Base-by-base conservation (phyloP, 2,888 invertebrate genomes). In the Nebria brevicollis region DNA sequence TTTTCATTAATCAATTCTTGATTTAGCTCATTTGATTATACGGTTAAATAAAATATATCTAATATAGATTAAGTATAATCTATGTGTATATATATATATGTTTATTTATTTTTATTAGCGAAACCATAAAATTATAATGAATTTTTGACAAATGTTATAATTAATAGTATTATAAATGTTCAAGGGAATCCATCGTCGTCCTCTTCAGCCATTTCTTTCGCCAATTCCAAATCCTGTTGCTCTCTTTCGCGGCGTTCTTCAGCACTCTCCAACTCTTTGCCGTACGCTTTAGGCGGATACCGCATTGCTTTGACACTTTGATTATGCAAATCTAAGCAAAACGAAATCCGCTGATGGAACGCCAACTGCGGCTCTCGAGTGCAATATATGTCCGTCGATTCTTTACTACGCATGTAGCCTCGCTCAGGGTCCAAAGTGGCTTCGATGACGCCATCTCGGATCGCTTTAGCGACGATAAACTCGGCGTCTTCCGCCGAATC, bases 191-290 rank as follows among this genome's bases (percentile, higher is more conserved):
- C 95, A 90, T 97, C 97, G 91, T 98, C 98, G 89, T 99, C 99
- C 88, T 99, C 99, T 88, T 99, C 99, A 7, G 98, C 98, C 95
- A 99, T 98, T 91, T 99, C 99, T 89, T 99, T 99, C n/a, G 99
- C 99, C 86, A 98, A 91, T 89, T 99, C 99, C 86, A 99, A 91
- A 90, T 99, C 99, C 89, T 99, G 98, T 87, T 98, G 98, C 89
- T 99, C 98, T 77, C 98, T 91, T 89, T 98, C 98, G 82, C 98
- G 92, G 76, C 98, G 93, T 87, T 98, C 98, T 90, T 98, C 98
- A 15, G 98, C 98, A 85, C 97, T 98, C 89, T 99, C 99, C 82
- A 99, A 91, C 88, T 99, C 98, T 87, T 98, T 98, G 25, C 98
- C 98, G 90, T 99, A 99, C 0, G 98, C 97, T 88, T 99, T 99